Conservation (phyloP, 2,113 vertebrate genomes). For the Callionymus lyra region DNA sequence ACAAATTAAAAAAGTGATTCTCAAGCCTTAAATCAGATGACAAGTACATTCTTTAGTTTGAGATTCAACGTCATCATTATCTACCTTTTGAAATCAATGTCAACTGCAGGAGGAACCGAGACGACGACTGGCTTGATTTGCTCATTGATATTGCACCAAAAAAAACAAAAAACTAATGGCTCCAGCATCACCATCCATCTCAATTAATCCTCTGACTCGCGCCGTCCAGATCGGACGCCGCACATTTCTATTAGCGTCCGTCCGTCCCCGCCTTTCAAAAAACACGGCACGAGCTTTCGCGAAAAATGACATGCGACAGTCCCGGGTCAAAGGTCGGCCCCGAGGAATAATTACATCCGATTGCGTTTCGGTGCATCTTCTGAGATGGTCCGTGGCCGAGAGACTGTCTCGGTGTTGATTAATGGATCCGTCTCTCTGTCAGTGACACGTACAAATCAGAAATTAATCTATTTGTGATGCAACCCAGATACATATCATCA, state of each 20-base stretch:
- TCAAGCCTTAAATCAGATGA: too few species aligned
- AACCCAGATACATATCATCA: conserved; percentile 14
- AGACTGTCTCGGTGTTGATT: conserved; percentile 27
- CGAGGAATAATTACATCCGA: conserved; percentile 35
- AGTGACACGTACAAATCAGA: conserved; percentile 17
- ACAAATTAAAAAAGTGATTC: too few species aligned
- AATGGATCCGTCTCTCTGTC: conserved; percentile 21
- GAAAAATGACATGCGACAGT: conserved; percentile 38
- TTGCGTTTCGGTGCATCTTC: conserved; percentile 37
- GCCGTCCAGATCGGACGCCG: conserved; percentile 38
- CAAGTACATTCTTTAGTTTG: too few species aligned
- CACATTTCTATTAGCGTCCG: conserved; percentile 33
- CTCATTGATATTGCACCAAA: conserved; percentile 39
- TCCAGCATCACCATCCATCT: conserved; percentile 56
- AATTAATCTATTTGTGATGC: conserved; percentile 18
- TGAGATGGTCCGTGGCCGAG: too few species aligned
- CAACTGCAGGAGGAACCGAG: too few species aligned
- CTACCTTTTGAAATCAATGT: too few species aligned
- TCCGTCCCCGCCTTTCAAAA: too few species aligned
- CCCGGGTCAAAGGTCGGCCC: conserved; percentile 34
- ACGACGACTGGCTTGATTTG: conserved; percentile 27
- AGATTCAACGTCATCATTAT: too few species aligned
- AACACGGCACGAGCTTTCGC: too few species aligned
- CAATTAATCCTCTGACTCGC: conserved; percentile 48
- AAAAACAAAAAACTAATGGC: conserved; percentile 48